Percentiles rank a stretch among this genome's conserved stretches.
These are phyloP conservation scores for Mohoua ochrocephala DNA, from an alignment of 2,113 vertebrate genomes.

Conservation along the genomic window DNA sequence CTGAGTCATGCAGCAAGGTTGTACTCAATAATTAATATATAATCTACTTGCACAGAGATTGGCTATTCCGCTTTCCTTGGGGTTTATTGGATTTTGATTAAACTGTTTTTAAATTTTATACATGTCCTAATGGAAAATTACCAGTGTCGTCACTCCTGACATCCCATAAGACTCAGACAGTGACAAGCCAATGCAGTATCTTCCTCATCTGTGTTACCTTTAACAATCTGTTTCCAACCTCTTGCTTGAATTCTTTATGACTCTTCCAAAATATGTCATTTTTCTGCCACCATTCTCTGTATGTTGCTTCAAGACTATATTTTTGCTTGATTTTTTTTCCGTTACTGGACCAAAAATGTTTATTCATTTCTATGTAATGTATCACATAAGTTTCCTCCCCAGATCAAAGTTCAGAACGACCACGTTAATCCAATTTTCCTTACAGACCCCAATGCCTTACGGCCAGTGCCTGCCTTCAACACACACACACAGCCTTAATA, in stretches of 20 bases:
- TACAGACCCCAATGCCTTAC: not conserved
- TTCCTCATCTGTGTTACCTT: not conserved
- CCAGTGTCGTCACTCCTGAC: not conserved
- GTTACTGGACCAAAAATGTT: not conserved
- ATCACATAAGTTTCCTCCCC: not conserved
- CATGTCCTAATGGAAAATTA: not conserved
- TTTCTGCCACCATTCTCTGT: not conserved
- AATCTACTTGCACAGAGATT: not conserved
- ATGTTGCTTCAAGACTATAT: not conserved
- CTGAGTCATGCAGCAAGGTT: constrained; percentile 27
- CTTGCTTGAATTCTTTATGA: not conserved
- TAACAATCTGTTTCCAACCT: not conserved
- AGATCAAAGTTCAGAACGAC: not conserved
- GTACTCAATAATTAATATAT: constrained; percentile 37
- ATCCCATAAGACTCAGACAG: not conserved
- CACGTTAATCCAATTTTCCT: not conserved
- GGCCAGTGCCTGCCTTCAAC: not conserved
- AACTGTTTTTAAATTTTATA: not conserved
- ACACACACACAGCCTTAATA: not conserved
- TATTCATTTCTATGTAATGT: too few relatives aligned
- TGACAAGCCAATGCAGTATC: not conserved
- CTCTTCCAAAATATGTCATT: not conserved
- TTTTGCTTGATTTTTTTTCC: not conserved
- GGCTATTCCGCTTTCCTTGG: not conserved
- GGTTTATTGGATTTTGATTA: constrained; percentile 5